phyloP scores from a whole-genome alignment of 2,888 invertebrate species.

The Gymnosoma rotundatum region DNA sequence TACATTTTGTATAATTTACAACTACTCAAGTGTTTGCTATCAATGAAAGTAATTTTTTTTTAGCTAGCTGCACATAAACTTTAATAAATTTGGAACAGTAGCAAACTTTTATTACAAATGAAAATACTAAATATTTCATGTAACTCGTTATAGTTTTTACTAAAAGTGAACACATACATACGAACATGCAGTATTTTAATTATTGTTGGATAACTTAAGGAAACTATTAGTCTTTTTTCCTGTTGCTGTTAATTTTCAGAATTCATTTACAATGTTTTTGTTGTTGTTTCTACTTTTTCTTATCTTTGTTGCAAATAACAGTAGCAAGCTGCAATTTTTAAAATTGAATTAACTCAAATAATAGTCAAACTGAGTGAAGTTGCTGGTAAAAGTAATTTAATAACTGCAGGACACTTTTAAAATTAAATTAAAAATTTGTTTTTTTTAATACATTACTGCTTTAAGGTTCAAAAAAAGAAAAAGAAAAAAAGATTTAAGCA shows the following conservation, averaged over 20 bases:
- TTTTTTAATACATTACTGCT: not conserved
- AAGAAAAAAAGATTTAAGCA: not conserved
- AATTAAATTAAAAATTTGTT: not conserved
- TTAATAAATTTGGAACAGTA: too few relatives aligned
- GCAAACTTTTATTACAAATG: too few relatives aligned
- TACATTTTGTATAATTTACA: too few relatives aligned
- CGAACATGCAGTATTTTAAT: not conserved
- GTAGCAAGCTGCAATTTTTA: constrained; percentile 11
- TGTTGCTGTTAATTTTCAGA: not conserved
- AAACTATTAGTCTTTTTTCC: not conserved
- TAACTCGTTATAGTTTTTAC: not conserved
- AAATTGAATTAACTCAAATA: constrained; percentile 50
- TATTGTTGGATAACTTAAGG: not conserved
- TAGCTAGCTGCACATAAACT: too few relatives aligned
- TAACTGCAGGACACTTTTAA: constrained; percentile 9
- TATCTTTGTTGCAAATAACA: not conserved
- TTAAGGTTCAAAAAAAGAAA: not conserved
- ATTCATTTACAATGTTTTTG: not conserved
- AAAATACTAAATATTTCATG: too few relatives aligned
- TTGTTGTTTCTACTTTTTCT: too few relatives aligned
- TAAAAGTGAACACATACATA: not conserved
- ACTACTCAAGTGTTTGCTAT: too few relatives aligned
- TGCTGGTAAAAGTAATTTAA: constrained; percentile 37
- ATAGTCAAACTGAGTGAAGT: constrained; percentile 37
- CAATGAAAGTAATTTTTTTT: too few relatives aligned